Evolutionary conservation across 2,888 invertebrate genomes (phyloP).

Genomic region (Patella depressa): DNA sequence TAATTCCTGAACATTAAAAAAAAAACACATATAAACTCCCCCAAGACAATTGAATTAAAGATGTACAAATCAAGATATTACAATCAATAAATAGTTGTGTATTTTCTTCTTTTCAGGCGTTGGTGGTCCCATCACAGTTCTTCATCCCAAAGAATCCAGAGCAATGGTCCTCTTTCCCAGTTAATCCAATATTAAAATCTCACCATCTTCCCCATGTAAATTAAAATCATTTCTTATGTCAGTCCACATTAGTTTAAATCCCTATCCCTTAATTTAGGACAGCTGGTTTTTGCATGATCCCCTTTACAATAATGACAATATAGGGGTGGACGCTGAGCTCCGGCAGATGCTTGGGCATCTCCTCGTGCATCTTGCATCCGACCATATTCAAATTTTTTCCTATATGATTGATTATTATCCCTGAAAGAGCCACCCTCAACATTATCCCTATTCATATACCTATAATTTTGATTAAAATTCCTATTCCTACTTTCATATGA

Average conservation of each 20-base stretch:
- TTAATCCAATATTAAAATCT: too few relatives aligned
- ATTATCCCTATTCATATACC: neutral
- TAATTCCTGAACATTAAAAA: too few relatives aligned
- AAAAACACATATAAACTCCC: too few relatives aligned
- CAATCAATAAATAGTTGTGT: too few relatives aligned
- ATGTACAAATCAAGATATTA: too few relatives aligned
- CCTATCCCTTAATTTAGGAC: neutral
- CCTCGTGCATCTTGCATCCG: neutral
- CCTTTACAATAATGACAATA: neutral
- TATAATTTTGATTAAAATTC: neutral
- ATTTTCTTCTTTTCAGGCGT: too few relatives aligned
- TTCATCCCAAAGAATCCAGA: too few relatives aligned
- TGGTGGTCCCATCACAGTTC: neutral
- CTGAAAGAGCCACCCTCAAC: neutral
- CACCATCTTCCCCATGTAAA: too few relatives aligned
- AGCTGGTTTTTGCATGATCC: neutral
- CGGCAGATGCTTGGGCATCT: neutral
- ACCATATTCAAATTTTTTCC: neutral
- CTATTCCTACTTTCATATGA: neutral
- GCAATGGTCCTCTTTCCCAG: too few relatives aligned
- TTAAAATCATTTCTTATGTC: too few relatives aligned
- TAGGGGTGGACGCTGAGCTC: neutral
- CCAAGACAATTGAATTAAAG: too few relatives aligned
- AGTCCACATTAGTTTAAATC: too few relatives aligned
- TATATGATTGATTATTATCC: neutral